Percentiles rank a stretch among this genome's conserved stretches.
Conservation (phyloP, 2,113 vertebrate genomes). For the Elgaria multicarinata region DNA sequence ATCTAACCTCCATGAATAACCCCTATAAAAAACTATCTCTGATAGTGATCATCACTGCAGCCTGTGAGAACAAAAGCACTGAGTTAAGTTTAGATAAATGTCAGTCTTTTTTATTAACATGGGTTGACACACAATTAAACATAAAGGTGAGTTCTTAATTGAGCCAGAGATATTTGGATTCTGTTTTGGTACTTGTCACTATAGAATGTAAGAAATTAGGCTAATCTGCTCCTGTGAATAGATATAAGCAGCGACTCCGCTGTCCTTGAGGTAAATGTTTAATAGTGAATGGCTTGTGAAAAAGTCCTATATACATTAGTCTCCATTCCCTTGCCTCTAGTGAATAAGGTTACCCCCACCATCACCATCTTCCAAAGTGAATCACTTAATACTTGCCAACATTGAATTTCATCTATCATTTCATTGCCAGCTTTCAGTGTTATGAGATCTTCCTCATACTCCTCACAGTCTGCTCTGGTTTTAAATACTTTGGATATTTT, state of each 20-base stretch:
- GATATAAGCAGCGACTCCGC: neutral
- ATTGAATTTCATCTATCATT: neutral
- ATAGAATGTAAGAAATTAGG: neutral
- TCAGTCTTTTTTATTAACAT: neutral
- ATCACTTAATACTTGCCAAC: neutral
- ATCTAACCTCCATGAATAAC: no score
- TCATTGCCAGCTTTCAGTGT: neutral
- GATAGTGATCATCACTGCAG: neutral
- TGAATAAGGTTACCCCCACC: neutral
- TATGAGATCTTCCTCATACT: neutral
- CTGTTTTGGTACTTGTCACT: neutral
- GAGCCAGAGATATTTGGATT: neutral
- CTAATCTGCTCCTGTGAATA: neutral
- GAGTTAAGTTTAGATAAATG: neutral
- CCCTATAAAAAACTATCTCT: neutral
- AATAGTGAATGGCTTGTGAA: constrained; percentile 1
- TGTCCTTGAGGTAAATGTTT: neutral
- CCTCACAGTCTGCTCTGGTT: neutral
- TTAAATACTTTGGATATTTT: neutral
- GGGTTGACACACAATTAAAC: neutral
- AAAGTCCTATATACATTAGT: neutral
- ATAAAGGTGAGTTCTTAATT: neutral
- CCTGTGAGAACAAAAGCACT: neutral
- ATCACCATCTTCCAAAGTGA: neutral
- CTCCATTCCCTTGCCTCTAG: neutral